Evolutionary conservation across 2,113 vertebrate genomes (phyloP), one percentile per base, ranked within the genome.

Genomic region (Clarias magur): DNA sequence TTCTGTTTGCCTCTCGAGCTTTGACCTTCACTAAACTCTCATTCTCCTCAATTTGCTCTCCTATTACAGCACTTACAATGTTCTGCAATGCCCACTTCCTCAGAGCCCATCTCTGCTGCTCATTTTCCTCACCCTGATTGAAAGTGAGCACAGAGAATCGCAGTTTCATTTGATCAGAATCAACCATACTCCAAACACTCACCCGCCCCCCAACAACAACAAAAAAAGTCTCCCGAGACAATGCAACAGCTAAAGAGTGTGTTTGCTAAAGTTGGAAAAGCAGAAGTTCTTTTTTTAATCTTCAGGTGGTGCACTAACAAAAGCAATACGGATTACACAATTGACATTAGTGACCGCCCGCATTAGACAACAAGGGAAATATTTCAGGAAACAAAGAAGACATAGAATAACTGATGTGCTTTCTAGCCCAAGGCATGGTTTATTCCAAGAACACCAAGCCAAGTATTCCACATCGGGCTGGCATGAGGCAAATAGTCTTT

Each of bases 391-490:
- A 76, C 73, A 76, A 53, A 76, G 30, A 81, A 62, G 56, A 62
- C 54, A 59, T 17, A 10, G 63, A 67, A 57, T 25, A 68, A 57
- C n/a, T 53, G n/a, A 57, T 57, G 27, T 23, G 30, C 62, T 34
- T 67, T 79, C 48, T n/a, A 56, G 59, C 62, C 30, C 65, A 34
- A 72, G 23, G 54, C 25, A 13, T 23, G 60, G 62, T 79, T 68
- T 38, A 15, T 91, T 93, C 92, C 92, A 85, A 92, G 93, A 91
- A 87, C 93, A 94, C 92, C 67, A 53, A 27, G 79, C 92, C 93
- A 79, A 91, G 94, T 91, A 85, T 93, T 94, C 92, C 83, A 60
- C 21, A 34, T 62, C 2, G 19, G 16, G 10, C 56, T 59, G 12
- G 23, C 23, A 86, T 57, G 59, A 34, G 21, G n/a, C 19, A n/a